A percentile compares a stretch with the other conserved stretches of the same genome.
Conservation (phyloP, 1,140 invertebrate genomes). For the Lepidurus packardi region DNA sequence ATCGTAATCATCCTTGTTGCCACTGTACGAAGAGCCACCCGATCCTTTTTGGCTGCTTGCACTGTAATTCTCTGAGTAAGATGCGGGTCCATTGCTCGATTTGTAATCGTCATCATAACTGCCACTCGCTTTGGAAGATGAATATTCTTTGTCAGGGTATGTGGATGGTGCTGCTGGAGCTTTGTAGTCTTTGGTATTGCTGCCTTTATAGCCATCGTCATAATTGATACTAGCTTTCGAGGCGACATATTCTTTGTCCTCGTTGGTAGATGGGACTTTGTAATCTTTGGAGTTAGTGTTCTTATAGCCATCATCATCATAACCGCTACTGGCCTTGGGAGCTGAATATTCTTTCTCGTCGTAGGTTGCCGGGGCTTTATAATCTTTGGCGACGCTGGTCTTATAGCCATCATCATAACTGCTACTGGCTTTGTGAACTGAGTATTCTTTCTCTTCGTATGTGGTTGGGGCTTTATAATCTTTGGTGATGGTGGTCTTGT, state of each 20-base stretch:
- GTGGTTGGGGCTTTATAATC: neutral
- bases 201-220: neutral
- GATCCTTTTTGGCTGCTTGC: slow-evolving; percentile 16
- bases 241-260: neutral
- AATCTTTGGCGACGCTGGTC: slow-evolving; percentile 2
- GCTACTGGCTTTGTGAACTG: neutral
- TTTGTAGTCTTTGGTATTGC: neutral
- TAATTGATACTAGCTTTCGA: neutral
- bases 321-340: neutral
- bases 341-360: slow-evolving; percentile 24
- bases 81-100: neutral
- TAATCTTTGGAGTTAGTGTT: neutral
- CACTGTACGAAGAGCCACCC: neutral
- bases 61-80: slow-evolving; percentile 27
- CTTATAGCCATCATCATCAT: neutral
- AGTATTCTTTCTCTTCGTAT: neutral
- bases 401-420: neutral
- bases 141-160: neutral
- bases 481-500: neutral
- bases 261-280: too few species aligned
- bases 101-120: neutral
- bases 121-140: neutral
- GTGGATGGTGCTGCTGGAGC: neutral
- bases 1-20: slow-evolving; percentile 15
- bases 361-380: slow-evolving; percentile 29